These are phyloP conservation scores for Drosophila monieri DNA, from an alignment of 2,888 invertebrate species.

Conservation along the genomic window DNA sequence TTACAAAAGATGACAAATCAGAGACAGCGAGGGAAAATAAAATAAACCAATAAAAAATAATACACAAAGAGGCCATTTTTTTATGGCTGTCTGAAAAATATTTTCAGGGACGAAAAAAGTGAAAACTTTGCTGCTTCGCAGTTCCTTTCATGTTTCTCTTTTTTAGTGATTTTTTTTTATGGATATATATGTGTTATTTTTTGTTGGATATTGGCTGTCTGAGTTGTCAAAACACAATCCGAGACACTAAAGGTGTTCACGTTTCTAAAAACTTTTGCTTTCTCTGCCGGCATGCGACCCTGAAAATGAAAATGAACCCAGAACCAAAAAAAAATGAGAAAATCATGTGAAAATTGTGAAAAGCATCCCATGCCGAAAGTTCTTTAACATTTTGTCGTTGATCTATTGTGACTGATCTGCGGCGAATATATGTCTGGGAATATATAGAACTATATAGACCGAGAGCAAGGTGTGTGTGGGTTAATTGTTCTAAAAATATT, in stretches of 20 bases:
- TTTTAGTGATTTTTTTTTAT: not conserved
- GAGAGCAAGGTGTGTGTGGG: slow-evolving; percentile 32
- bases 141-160: slow-evolving; percentile 8
- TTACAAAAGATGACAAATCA: slow-evolving; percentile 43
- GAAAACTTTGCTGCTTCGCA: slow-evolving; percentile 53
- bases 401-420: slow-evolving; percentile 70
- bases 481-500: slow-evolving; percentile 44
- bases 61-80: not conserved
- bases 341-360: not conserved
- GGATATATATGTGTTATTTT: not conserved
- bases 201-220: slow-evolving; percentile 18
- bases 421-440: slow-evolving; percentile 27
- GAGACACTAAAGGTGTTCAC: slow-evolving; percentile 24
- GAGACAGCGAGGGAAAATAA: slow-evolving; percentile 25
- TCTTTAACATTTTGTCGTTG: slow-evolving; percentile 66
- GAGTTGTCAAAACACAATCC: slow-evolving; percentile 34
- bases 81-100: slow-evolving; percentile 33
- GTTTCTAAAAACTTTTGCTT: slow-evolving; percentile 67
- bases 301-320: slow-evolving; percentile 46
- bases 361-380: slow-evolving; percentile 44
- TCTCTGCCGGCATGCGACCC: slow-evolving; percentile 60
- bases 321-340: slow-evolving; percentile 34
- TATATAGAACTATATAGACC: slow-evolving; percentile 14
- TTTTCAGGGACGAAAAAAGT: slow-evolving; percentile 64
- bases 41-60: slow-evolving; percentile 7